A percentile compares a stretch with the other conserved stretches of the same genome.
Conservation (phyloP, 2,797 vertebrate genomes). For the Micrastur ruficollis region DNA sequence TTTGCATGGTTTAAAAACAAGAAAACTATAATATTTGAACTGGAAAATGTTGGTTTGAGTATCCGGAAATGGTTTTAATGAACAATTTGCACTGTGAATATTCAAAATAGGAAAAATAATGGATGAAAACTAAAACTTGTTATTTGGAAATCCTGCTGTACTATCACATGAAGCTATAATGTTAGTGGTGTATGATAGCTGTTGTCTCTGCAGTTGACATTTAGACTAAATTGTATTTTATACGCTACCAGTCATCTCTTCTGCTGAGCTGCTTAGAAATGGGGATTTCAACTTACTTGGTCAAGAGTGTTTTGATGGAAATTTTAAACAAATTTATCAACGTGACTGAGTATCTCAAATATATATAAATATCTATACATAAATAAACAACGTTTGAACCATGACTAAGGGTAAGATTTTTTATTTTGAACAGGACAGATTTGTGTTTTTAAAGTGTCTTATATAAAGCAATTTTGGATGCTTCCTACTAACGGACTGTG, state of each 20-base stretch:
- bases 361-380: neutral
- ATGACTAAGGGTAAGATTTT: neutral
- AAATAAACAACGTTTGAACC: constrained; percentile 11
- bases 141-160: neutral
- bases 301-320: neutral
- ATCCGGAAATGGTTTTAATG: neutral
- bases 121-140: neutral
- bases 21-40: neutral
- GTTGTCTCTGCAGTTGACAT: neutral
- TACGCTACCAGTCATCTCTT: neutral
- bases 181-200: neutral
- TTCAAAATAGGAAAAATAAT: neutral
- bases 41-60: neutral
- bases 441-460: neutral
- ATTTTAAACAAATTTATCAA: neutral
- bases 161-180: neutral
- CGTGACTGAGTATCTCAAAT: neutral
- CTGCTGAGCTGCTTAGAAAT: neutral
- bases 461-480: neutral
- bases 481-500: neutral
- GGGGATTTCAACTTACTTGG: neutral
- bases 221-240: neutral
- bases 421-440: neutral
- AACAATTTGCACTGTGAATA: neutral
- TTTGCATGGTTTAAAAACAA: neutral